Conservation (phyloP, 2,113 vertebrate genomes). For the Microcebus griseorufus region DNA sequence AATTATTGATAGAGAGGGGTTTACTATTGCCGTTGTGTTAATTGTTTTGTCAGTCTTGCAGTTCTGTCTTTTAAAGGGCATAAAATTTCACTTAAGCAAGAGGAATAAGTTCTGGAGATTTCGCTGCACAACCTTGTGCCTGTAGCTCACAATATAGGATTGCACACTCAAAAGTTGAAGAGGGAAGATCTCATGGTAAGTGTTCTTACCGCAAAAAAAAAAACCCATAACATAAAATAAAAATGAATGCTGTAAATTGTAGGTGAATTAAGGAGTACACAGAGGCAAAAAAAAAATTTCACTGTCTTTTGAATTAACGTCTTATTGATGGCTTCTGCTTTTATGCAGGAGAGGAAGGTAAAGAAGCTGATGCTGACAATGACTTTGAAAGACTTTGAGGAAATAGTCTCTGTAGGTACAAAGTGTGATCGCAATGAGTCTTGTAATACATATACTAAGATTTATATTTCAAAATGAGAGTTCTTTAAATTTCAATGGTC, state of each 20-base stretch:
- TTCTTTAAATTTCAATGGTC: background rate
- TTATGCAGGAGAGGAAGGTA: background rate
- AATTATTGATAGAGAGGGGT: background rate
- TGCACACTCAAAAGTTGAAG: background rate
- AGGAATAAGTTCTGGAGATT: background rate
- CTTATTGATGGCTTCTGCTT: background rate
- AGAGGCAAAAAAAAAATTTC: background rate
- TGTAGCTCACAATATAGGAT: accelerated
- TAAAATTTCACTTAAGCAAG: background rate
- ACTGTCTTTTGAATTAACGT: background rate
- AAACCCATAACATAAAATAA: background rate
- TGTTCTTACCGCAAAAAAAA: background rate
- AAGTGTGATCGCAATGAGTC: background rate
- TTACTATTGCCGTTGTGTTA: background rate
- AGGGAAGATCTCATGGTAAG: background rate
- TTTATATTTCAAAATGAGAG: background rate
- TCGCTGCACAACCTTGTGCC: accelerated
- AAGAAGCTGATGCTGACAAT: background rate
- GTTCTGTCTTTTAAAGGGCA: background rate
- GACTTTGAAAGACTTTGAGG: background rate
- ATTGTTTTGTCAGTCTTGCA: background rate
- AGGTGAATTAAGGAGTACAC: background rate
- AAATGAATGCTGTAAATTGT: background rate
- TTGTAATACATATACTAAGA: background rate
- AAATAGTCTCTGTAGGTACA: background rate